Base-by-base conservation (phyloP, 2,888 invertebrate genomes). In the Lacanobia wlatinum region DNA sequence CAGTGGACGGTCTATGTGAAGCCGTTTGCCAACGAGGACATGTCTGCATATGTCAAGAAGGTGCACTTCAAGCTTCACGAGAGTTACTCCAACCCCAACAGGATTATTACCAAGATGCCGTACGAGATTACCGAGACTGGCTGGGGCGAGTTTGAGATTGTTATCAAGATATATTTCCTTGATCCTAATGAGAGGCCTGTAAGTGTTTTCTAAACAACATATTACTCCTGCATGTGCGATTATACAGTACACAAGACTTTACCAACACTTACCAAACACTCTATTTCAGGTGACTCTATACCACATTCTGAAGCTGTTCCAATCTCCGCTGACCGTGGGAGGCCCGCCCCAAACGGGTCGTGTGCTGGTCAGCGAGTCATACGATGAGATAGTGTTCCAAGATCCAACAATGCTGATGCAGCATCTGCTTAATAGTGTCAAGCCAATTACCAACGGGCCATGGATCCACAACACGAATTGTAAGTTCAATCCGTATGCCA, bases 111-210 rank as follows among this genome's bases (percentile, higher is more conserved):
- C 0, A 98, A 99, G 91, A 99, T 99, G 1, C 99, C 99, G 0
- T 99, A 99, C 90, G 99, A 99, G 96, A 97, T 99, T 7, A 98
- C 98, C 0, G 99, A 99, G 94, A 99, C 99, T 0, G 99, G 99
- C 2, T 99, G 99, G 99, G 99, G 99, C 83, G 99, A 99, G 95
- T 99, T 99, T 92, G 99, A 99, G 94, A 98, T 99, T 82, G 98
- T 98, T 46, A 99, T 99, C 70, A 99, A 99, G 93, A 98, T 99
- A 79, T 99, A 99, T 93, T 99, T 99, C 89, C 98, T 98, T 89
- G 99, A 99, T 96, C 98, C 98, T 1, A 99, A 99, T 89, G 99
- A 99, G 94, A 97, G 98, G 90, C 98, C 99, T 34, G 99, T 99
- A 93, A 97, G 97, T 96, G 78, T 40, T 56, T 46, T 46, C 46